phyloP scores from a whole-genome alignment of 2,113 vertebrate genomes.

The Leiothrix lutea region DNA sequence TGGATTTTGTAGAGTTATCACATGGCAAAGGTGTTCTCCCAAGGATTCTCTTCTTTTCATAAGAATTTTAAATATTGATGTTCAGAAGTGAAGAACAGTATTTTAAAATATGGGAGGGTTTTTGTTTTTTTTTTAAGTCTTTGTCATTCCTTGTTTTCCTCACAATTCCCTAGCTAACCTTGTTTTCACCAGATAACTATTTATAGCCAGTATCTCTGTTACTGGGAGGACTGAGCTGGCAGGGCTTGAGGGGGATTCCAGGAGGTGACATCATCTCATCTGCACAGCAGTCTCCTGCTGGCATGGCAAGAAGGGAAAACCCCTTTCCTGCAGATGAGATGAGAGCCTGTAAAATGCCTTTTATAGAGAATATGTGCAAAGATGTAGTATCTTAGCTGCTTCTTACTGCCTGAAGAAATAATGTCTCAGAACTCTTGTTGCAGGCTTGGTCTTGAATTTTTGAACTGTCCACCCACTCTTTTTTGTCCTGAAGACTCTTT shows the following conservation, averaged over 20 bases:
- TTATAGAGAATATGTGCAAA: background rate
- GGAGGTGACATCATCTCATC: constrained; percentile 62
- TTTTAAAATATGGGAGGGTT: background rate
- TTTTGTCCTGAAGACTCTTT: background rate
- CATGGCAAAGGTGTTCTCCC: background rate
- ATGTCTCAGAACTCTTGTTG: background rate
- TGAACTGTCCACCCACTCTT: background rate
- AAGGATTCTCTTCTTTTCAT: background rate
- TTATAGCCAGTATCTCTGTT: constrained; percentile 65
- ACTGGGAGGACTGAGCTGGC: constrained; percentile 53
- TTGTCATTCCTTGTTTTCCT: background rate
- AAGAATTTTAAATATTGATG: background rate
- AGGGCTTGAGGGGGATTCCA: constrained; percentile 68
- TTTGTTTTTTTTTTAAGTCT: background rate
- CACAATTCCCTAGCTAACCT: background rate
- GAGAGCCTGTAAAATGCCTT: constrained; percentile 15
- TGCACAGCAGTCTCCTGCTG: constrained; percentile 46
- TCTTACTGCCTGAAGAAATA: background rate
- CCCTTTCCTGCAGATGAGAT: background rate
- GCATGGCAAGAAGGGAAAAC: constrained; percentile 7
- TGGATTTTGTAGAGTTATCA: background rate
- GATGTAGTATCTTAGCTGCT: background rate
- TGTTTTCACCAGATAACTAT: constrained; percentile 60
- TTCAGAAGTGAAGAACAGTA: background rate
- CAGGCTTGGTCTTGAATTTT: background rate